These are phyloP conservation scores for Aleiodes leptofemur DNA, from an alignment of 2,888 invertebrate species.

Conservation along the genomic window DNA sequence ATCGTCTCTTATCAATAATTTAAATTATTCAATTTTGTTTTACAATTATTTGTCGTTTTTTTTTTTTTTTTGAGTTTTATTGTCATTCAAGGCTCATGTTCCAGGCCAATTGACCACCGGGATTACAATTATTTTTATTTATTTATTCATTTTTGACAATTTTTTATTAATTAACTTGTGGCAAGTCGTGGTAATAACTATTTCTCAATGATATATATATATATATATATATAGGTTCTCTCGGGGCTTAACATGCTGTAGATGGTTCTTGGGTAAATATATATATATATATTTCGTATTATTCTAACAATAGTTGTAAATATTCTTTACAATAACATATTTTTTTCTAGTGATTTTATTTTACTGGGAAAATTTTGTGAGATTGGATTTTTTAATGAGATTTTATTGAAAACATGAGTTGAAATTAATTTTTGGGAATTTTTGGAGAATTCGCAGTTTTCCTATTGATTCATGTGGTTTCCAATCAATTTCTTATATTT, in stretches of 20 bases:
- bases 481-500: no score
- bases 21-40: neutral
- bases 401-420: neutral
- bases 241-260: conserved; percentile 17
- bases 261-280: conserved; percentile 21
- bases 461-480: no score
- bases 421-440: no score
- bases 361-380: neutral
- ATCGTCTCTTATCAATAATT: conserved; percentile 22
- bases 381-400: neutral
- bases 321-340: conserved; percentile 22
- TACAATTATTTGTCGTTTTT: neutral
- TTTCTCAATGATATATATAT: neutral
- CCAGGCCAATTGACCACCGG: conserved; percentile 2
- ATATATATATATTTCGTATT: neutral
- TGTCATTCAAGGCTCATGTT: neutral
- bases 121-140: conserved; percentile 1
- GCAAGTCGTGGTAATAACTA: neutral
- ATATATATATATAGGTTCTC: conserved; percentile 24
- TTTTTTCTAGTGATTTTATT: neutral
- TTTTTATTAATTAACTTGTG: conserved; percentile 2
- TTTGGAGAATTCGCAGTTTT: no score
- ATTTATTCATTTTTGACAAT: neutral
- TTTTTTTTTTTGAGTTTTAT: neutral
- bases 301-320: conserved; percentile 30